Evolutionary conservation across 2,797 vertebrate genomes (phyloP).

Genomic region (Acanthopagrus latus): DNA sequence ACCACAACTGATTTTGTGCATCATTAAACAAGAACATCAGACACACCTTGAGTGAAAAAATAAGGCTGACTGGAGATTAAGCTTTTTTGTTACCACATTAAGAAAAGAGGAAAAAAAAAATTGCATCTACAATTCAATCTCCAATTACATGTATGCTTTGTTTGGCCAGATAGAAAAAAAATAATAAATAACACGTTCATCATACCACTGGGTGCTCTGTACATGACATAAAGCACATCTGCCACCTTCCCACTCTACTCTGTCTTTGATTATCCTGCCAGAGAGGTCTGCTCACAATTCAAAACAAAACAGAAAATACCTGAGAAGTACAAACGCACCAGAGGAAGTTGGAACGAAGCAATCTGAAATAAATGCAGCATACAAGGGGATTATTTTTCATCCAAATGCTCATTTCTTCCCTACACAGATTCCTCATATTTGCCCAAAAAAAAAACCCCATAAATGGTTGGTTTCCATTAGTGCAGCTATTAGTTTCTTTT

Average conservation of each 20-base stretch:
- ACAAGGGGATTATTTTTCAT: neutral
- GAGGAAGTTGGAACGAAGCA: neutral
- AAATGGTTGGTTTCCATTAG: conserved; percentile 38
- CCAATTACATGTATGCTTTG: neutral
- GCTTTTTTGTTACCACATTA: conserved; percentile 24
- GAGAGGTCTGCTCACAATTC: neutral
- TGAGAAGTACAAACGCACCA: neutral
- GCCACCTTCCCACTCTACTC: neutral
- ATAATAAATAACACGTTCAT: neutral
- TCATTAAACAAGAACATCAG: conserved; percentile 61
- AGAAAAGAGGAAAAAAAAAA: neutral
- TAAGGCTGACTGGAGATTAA: conserved; percentile 9
- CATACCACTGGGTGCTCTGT: neutral
- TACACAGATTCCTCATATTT: neutral
- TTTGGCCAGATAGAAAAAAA: neutral
- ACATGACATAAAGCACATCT: neutral
- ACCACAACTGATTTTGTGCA: conserved; percentile 54
- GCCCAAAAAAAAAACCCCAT: neutral
- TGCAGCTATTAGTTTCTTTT: conserved; percentile 47
- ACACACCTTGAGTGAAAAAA: conserved; percentile 31
- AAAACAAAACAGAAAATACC: neutral
- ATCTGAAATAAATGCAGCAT: conserved; percentile 2
- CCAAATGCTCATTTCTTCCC: neutral
- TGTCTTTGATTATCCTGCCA: conserved; percentile 7
- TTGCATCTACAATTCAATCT: neutral